A percentile compares a stretch with the other conserved stretches of the same genome.
Evolutionary conservation across 2,797 vertebrate species (phyloP).

Genomic region (Ceryle rudis): DNA sequence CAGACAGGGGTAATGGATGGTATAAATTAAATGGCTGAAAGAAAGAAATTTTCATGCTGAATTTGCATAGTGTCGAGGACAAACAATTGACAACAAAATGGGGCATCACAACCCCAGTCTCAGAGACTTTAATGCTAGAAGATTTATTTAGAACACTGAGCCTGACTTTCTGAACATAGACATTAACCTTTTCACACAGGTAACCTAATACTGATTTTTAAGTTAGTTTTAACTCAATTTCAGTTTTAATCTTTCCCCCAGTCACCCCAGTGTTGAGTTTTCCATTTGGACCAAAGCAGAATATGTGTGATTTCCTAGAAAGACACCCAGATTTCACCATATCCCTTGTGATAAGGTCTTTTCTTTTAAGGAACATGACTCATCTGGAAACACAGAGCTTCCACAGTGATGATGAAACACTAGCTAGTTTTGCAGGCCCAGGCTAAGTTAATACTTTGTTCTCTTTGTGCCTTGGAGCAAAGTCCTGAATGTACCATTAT

Average conservation of each 20-base stretch:
- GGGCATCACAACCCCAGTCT: not conserved
- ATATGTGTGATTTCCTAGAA: not conserved
- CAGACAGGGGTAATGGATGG: conserved; percentile 3
- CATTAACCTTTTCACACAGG: not conserved
- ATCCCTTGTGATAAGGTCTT: not conserved
- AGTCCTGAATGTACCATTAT: not conserved
- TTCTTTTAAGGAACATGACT: not conserved
- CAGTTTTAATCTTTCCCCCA: not conserved
- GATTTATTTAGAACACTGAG: not conserved
- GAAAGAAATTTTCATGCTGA: not conserved
- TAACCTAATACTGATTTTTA: not conserved
- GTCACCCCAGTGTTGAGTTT: not conserved
- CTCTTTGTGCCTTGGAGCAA: not conserved
- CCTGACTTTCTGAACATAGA: not conserved
- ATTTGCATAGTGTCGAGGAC: conserved; percentile 3
- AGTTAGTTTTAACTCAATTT: not conserved
- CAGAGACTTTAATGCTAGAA: not conserved
- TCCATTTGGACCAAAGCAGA: not conserved
- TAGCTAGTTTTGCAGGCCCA: not conserved
- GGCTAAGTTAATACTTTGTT: not conserved
- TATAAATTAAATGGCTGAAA: conserved; percentile 13
- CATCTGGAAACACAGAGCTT: not conserved
- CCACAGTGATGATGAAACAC: not conserved
- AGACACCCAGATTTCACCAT: not conserved
- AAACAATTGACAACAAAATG: conserved; percentile 24